Evolutionary conservation across 2,888 invertebrate species (phyloP).

Genomic region (Brassicogethes aeneus): DNA sequence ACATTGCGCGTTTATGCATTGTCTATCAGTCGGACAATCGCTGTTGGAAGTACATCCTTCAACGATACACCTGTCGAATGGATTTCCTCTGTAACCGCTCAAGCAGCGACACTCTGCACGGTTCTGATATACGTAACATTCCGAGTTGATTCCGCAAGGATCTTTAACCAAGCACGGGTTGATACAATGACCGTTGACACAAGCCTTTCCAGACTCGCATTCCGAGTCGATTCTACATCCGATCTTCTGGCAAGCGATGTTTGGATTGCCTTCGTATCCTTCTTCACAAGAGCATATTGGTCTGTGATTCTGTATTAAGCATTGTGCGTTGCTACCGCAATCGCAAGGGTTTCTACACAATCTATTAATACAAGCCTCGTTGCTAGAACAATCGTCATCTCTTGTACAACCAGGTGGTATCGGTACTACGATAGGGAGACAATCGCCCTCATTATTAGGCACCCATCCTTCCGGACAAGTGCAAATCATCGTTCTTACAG

Average conservation of each 20-base stretch:
- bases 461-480: slow-evolving; percentile 80
- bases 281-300: slow-evolving; percentile 79
- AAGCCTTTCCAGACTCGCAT: slow-evolving; percentile 74
- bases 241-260: slow-evolving; percentile 67
- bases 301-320: slow-evolving; percentile 72
- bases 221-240: slow-evolving; percentile 78
- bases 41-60: slow-evolving; percentile 80
- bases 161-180: slow-evolving; percentile 76
- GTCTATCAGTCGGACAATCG: slow-evolving; percentile 78
- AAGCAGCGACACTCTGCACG: slow-evolving; percentile 71
- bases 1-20: slow-evolving; percentile 80
- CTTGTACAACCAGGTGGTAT: slow-evolving; percentile 67
- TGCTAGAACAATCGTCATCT: slow-evolving; percentile 68
- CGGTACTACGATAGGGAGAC: slow-evolving; percentile 61
- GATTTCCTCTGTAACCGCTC: slow-evolving; percentile 73
- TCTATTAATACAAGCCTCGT: slow-evolving; percentile 77
- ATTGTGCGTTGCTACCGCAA: slow-evolving; percentile 77
- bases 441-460: slow-evolving; percentile 69
- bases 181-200: slow-evolving; percentile 76
- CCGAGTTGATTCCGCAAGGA: slow-evolving; percentile 74
- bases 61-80: slow-evolving; percentile 62
- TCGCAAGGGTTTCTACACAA: slow-evolving; percentile 82
- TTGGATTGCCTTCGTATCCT: slow-evolving; percentile 81
- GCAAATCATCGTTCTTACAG: slow-evolving; percentile 81
- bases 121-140: slow-evolving; percentile 68